A percentile compares a stretch with the other conserved stretches of the same genome.
phyloP scores from a whole-genome alignment of 1,140 invertebrate species.

The Octopus bimaculoides region DNA sequence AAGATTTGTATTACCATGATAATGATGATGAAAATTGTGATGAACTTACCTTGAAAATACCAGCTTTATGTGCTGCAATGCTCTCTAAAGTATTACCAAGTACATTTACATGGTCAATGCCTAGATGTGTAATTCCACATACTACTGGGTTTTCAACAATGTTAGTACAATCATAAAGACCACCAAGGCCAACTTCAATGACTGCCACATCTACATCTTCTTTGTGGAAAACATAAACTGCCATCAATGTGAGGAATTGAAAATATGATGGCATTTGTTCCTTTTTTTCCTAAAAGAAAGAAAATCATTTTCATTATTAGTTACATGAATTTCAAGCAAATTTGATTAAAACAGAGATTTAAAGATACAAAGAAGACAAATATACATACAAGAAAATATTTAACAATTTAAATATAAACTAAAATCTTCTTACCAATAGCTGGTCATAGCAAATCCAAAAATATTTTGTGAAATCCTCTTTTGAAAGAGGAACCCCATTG shows the following conservation, averaged over 20 bases:
- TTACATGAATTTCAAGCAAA: no score
- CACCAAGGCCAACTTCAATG: conserved; percentile 97
- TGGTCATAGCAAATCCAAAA: conserved; percentile 81
- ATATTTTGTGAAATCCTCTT: conserved; percentile 72
- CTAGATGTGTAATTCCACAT: conserved; percentile 87
- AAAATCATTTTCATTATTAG: no score
- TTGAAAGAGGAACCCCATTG: conserved; percentile 75
- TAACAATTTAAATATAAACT: no score
- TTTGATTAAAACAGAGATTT: no score
- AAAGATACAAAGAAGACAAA: no score
- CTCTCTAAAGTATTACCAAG: conserved; percentile 80
- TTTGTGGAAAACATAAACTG: conserved; percentile 84
- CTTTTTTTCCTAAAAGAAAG: no score
- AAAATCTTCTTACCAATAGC: conserved; percentile 52
- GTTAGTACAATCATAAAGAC: conserved; percentile 92
- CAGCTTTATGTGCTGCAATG: conserved; percentile 94
- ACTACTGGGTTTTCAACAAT: conserved; percentile 61
- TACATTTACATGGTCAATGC: conserved; percentile 81
- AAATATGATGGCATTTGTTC: conserved; percentile 86
- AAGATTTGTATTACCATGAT: no score
- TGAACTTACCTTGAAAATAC: conserved; percentile 80
- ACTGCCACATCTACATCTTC: conserved; percentile 88
- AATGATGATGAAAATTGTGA: neutral
- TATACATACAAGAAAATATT: no score
- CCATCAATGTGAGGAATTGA: conserved; percentile 88